Base-by-base conservation (phyloP, 35 echinoderm and acorn worm species). In the Anneissia japonica region DNA sequence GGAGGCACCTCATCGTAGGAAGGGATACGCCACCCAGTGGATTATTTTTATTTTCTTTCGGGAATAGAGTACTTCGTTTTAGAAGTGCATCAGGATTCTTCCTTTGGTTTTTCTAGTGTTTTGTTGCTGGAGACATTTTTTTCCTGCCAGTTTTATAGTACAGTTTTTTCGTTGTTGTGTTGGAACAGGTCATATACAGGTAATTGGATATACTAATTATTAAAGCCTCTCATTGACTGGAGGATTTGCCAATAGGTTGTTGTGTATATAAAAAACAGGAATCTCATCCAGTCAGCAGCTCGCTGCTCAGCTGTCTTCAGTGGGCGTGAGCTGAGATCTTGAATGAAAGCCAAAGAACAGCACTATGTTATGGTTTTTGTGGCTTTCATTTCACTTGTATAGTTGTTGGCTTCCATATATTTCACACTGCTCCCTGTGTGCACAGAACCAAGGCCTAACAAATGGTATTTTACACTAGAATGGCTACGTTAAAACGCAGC, bases 1-100 rank as follows among this genome's bases (percentile, higher is more conserved):
- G 1, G 51, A 64, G 51, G 51, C 51, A 64, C 51, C 51, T 64
- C 10, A 64, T 64, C 51, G 10, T 64, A 64, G 51, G 10, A 23
- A 64, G 51, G 51, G 51, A 64, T 64, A 64, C 2, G 51, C 51
- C 51, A 64, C 51, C 26, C 51, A 64, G 11, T 64, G 10, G 26
- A 64, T 64, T 64, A 64, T 64, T 64, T 64, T 64, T 64, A 64
- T 64, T 64, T 64, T 64, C 51, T 64, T 64, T 64, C 26, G 51
- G 51, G 51, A 64, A 64, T 64, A n/a, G n/a, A n/a, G n/a, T n/a
- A 64, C 51, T 23, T 64, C 10, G 51, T 64, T 64, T 64, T 64
- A 64, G 51, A 64, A 64, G 51, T 64, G 26, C 51, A 64, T 64
- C 51, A 19, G 51, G 51, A 64, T 64, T 64, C 11, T 64, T 64